These are phyloP conservation scores for Gracilinanus agilis DNA, from an alignment of 2,113 vertebrate genomes.

Conservation along the genomic window DNA sequence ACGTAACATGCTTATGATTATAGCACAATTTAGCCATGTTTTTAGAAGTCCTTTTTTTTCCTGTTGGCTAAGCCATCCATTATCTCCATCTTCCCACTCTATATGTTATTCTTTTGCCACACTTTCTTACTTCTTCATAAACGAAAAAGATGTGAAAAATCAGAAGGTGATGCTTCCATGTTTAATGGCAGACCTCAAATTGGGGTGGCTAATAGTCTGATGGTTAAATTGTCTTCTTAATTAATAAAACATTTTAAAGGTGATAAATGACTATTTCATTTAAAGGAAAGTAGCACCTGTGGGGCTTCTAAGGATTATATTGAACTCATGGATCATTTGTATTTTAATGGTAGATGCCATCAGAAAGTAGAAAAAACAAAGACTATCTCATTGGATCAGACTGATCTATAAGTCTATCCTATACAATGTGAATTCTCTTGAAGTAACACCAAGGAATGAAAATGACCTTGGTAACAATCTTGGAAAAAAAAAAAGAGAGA, in stretches of 20 bases:
- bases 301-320: background rate
- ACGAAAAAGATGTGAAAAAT: background rate
- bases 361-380: background rate
- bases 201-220: background rate
- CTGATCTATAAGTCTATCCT: background rate
- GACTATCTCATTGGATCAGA: background rate
- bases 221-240: background rate
- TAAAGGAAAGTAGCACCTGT: background rate
- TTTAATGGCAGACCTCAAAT: background rate
- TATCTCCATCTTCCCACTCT: background rate
- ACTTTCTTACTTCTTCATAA: background rate
- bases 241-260: background rate
- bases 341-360: background rate
- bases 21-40: background rate
- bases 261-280: background rate
- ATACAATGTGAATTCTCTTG: background rate
- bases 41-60: background rate
- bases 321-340: background rate
- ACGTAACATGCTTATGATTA: background rate
- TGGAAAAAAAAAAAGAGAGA: too few relatives aligned
- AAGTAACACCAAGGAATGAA: background rate
- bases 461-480: background rate
- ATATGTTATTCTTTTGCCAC: background rate
- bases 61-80: background rate
- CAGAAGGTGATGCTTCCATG: background rate